Percentiles rank a stretch among this genome's conserved stretches.
Conservation (phyloP, 2,888 invertebrate genomes). For the Caenorhabditis sp. region DNA sequence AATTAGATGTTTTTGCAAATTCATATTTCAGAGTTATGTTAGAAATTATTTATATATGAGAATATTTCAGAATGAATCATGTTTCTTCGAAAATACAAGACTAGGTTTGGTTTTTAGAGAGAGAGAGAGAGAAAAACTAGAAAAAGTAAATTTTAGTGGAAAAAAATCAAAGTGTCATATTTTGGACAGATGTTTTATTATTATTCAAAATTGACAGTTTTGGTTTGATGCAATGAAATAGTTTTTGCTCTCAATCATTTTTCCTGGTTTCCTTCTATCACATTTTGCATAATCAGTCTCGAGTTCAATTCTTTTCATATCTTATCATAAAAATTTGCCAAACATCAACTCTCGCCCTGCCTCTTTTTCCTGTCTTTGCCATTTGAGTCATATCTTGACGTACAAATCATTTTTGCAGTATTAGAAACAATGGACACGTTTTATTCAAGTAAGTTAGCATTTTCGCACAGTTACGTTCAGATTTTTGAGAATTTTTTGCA, state of each 20-base stretch:
- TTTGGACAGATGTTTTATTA: not conserved
- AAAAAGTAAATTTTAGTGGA: not conserved
- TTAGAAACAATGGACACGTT: conserved; percentile 11
- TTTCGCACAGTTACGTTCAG: no score
- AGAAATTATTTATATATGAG: no score
- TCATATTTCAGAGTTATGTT: no score
- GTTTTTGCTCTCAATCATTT: not conserved
- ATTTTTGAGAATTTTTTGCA: no score
- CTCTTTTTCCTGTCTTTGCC: not conserved
- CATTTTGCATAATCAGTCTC: not conserved
- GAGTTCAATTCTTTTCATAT: not conserved
- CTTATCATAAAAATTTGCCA: not conserved
- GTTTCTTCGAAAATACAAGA: no score
- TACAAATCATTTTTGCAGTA: not conserved
- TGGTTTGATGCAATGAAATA: not conserved
- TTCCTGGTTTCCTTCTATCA: not conserved
- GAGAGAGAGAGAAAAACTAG: no score
- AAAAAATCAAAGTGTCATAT: no score
- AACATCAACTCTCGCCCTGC: not conserved
- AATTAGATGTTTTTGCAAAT: no score
- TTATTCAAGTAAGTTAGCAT: conserved; percentile 16
- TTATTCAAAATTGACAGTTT: not conserved
- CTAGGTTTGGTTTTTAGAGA: no score
- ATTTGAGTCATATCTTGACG: not conserved
- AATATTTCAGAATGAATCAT: no score